Conservation (phyloP, 2,113 vertebrate genomes). For the Australoheros scitulus region DNA sequence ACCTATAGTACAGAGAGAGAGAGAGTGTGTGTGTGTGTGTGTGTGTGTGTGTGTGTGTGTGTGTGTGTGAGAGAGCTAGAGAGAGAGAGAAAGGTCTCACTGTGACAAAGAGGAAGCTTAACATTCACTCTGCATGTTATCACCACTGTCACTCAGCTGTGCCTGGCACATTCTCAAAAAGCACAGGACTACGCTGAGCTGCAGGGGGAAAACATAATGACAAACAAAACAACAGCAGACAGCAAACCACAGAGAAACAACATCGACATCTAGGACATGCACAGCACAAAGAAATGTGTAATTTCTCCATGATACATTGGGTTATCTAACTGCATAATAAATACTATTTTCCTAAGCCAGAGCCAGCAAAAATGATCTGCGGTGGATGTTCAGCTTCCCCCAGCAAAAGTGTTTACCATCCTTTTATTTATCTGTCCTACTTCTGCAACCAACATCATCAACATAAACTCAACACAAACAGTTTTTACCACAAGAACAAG, state of each 20-base stretch:
- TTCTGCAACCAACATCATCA: slow-evolving; percentile 13
- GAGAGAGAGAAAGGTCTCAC: neutral
- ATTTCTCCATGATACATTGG: slow-evolving; percentile 24
- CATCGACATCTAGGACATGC: neutral
- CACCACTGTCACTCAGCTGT: slow-evolving; percentile 42
- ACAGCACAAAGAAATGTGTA: neutral
- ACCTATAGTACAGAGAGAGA: too few species aligned
- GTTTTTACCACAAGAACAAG: slow-evolving; percentile 9
- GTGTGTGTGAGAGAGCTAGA: neutral
- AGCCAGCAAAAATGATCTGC: slow-evolving; percentile 18
- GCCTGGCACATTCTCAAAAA: slow-evolving; percentile 55
- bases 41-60: too few species aligned
- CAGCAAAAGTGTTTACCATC: neutral
- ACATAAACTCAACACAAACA: neutral
- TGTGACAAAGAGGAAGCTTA: slow-evolving; percentile 56
- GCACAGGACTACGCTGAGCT: slow-evolving; percentile 33
- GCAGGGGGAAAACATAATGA: slow-evolving; percentile 43
- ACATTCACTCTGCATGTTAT: slow-evolving; percentile 52
- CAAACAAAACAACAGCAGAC: slow-evolving; percentile 43
- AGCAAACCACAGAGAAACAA: slow-evolving; percentile 19
- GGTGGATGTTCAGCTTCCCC: neutral
- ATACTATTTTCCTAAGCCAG: slow-evolving; percentile 18
- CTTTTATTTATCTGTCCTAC: slow-evolving; percentile 43
- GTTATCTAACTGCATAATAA: slow-evolving; percentile 21
- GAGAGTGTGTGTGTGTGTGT: neutral